Base-by-base conservation (phyloP, 1,140 invertebrate genomes). In the Lepidurus packardi region DNA sequence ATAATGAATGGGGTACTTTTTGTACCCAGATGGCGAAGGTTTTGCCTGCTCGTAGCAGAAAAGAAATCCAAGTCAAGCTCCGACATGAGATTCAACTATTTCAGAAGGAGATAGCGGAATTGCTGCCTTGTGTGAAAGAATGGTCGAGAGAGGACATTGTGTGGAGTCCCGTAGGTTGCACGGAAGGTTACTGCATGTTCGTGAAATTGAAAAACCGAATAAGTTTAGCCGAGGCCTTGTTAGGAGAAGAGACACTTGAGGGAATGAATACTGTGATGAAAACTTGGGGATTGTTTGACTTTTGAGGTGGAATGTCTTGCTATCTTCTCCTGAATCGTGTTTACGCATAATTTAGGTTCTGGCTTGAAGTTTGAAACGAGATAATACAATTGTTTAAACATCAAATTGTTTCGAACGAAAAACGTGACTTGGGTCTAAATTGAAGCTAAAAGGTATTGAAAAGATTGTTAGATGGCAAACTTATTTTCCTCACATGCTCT, bases 271-370 rank as follows among this genome's bases (percentile, higher is more conserved):
- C 24, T 34, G 34, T 44, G 65, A 77, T 77, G 24, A 24, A 47
- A 43, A 16, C n/a, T 47, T 65, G 7, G 76, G 34, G 44, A 25
- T 77, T 77, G 21, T 41, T 76, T 75, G 34, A 42, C 34, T 5
- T 25, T 8, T 25, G 47, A n/a, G 21, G 11, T 41, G 43, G 34
- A 34, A 4, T 34, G 34, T 34, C 34, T 34, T 34, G 34, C 34
- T 34, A 34, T 34, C 34, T 16, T 21, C 16, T 41, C 9, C 34
- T 34, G 34, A 34, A 10, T 77, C 65, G n/a, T 77, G 45, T 77
- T 76, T 24, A 76, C 21, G 47, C 34, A 47, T 47, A 76, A 76
- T 45, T 76, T 76, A 44, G 53, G 43, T 44, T 43, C 43, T 16
- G 74, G n/a, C 53, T 73, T n/a, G 0, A 74, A 74, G 41, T 42